Evolutionary conservation across 2,113 vertebrate genomes (phyloP), one percentile per base, ranked within the genome.

Genomic region (Delphinapterus leucas): DNA sequence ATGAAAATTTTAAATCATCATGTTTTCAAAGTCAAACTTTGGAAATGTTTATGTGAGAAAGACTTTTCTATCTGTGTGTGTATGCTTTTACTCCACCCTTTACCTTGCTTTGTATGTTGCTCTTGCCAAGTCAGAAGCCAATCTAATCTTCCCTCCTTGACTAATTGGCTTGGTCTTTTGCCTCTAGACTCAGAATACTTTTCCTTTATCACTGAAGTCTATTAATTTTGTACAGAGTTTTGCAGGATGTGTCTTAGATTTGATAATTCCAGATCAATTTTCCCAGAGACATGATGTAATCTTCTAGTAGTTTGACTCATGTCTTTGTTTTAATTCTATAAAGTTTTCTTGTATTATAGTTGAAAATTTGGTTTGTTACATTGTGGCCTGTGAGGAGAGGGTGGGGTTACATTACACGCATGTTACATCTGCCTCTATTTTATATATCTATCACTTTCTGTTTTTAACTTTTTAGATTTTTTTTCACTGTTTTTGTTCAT

Each of bases 171-270:
- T 79, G 5, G 0, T 70, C 18, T 44, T 93, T 84, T 71, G 41
- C 5, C 3, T 86, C 26, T 7, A 84, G 55, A 28, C 14, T 63
- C 17, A 49, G 33, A 44, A 60, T 5, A 41, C 6, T 74, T 77
- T 63, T 87, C 80, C 3, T 63, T 79, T 85, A 65, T 8, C 33
- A 90, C 26, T 41, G 33, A 68, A 31, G 1, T 85, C 55, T 80
- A 38, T 71, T 71, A 70, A 55, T 55, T 77, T 23, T 88, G 36
- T 15, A 55, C 4, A 0, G 4, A 55, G 53, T 79, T 79, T n/a
- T 1, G 0, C 23, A n/a, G 11, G 6, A 2, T 79, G 9, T 44
- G 12, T 80, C 6, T 85, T 63, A 58, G 1, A 33, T 17, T 90
- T 55, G 63, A 53, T 55, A 36, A 79, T 63, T 61, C 10, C 14